Percentiles rank a stretch among this genome's conserved stretches.
These are phyloP conservation scores for Rhagophthalmus giganteus DNA, from an alignment of 2,888 invertebrate genomes.

Conservation along the genomic window DNA sequence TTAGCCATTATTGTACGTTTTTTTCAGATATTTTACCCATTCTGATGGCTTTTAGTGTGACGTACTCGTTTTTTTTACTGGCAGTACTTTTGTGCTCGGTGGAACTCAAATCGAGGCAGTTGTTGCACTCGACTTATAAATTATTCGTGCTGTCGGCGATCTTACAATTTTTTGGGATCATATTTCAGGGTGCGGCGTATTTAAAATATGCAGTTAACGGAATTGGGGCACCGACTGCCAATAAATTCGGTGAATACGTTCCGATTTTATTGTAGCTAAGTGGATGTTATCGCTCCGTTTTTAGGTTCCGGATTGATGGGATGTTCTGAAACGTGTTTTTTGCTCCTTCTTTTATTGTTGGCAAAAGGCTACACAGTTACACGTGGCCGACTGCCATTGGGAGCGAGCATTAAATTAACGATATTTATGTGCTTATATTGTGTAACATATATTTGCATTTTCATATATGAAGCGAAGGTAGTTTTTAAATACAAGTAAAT, in stretches of 20 bases:
- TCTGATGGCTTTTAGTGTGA: conserved; percentile 72
- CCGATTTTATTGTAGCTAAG: too few species aligned
- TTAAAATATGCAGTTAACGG: conserved; percentile 80
- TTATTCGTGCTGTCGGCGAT: conserved; percentile 74
- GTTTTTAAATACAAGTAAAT: conserved; percentile 45
- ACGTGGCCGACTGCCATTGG: conserved; percentile 73
- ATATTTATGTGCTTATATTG: conserved; percentile 78
- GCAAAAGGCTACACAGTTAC: conserved; percentile 92
- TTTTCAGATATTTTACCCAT: conserved; percentile 83
- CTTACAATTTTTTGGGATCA: conserved; percentile 71
- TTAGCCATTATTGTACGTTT: too few species aligned
- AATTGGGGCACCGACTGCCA: conserved; percentile 59
- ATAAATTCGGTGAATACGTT: conserved; percentile 55
- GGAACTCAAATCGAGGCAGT: conserved; percentile 75
- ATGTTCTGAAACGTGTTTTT: conserved; percentile 72
- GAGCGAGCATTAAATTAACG: conserved; percentile 75
- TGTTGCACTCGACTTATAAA: conserved; percentile 88
- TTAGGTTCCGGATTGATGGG: conserved; percentile 74
- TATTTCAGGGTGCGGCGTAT: conserved; percentile 71
- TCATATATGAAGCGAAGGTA: conserved; percentile 80
- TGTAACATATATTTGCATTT: conserved; percentile 73
- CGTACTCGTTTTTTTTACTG: conserved; percentile 72
- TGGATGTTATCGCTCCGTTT: too few species aligned
- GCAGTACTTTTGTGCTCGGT: conserved; percentile 75
- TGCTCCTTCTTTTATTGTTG: conserved; percentile 77